These are phyloP conservation scores for Scaptomyza parva DNA, from an alignment of 2,888 invertebrate species.

Conservation along the genomic window DNA sequence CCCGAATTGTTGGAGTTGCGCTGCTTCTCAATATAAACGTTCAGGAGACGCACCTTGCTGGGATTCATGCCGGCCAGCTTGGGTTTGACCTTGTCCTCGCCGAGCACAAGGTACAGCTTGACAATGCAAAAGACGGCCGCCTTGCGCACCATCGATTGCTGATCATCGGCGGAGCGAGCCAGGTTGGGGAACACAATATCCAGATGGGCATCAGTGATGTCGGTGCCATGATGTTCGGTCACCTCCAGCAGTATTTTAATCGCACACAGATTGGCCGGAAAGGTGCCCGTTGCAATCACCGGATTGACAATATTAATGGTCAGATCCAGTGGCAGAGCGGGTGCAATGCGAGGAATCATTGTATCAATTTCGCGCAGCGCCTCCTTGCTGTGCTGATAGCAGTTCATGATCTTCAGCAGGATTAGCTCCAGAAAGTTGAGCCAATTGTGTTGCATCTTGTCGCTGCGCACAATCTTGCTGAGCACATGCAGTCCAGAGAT, in stretches of 20 bases:
- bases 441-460: constrained; percentile 91
- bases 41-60: constrained; percentile 88
- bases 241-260: constrained; percentile 95
- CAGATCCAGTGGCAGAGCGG: constrained; percentile 92
- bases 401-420: constrained; percentile 94
- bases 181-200: constrained; percentile 94
- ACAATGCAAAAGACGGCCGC: constrained; percentile 99
- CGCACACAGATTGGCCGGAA: constrained; percentile 95
- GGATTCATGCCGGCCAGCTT: constrained; percentile 93
- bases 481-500: constrained; percentile 92
- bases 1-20: constrained; percentile 70
- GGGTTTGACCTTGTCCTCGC: constrained; percentile 93
- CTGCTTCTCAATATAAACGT: constrained; percentile 82
- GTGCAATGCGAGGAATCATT: constrained; percentile 90
- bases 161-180: constrained; percentile 95
- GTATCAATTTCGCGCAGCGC: constrained; percentile 94
- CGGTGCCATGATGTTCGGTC: constrained; percentile 90
- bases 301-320: constrained; percentile 90
- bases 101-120: constrained; percentile 94
- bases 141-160: constrained; percentile 96
- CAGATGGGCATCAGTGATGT: constrained; percentile 91
- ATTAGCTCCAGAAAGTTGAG: constrained; percentile 96
- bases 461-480: constrained; percentile 93
- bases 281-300: constrained; percentile 94
- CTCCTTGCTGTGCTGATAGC: constrained; percentile 91